Evolutionary conservation across 2,888 invertebrate species (phyloP), one percentile per base, ranked within the genome.

Genomic region (Ophion obscuratus): DNA sequence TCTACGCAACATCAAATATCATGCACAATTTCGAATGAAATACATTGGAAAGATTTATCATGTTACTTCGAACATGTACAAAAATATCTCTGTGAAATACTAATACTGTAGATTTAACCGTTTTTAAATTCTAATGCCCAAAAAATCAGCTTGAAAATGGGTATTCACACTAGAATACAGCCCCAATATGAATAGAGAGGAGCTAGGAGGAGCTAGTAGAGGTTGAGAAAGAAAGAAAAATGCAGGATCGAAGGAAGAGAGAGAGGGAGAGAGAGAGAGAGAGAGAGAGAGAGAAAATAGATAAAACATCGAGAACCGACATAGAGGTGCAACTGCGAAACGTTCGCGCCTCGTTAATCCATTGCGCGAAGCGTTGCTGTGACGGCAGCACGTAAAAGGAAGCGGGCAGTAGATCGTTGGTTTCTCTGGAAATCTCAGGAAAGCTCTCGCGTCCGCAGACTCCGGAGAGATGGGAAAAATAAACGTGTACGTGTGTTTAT

Each of bases 281-380:
- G 47, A 14, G 47, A 17, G 47, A 62, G 11, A 5, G 62, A 10
- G 1, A 24, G 27, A 70, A 11, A 10, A 47, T 2, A 70, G 17
- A 70, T 70, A 70, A 53, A 53, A 64, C 31, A 53, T 66, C 53
- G 59, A 66, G 71, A 73, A 64, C 73, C 77, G 71, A 74, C 77
- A 44, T 68, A 70, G 68, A 81, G 81, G 66, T 77, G 77, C 61
- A 81, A 71, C 76, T 24, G 53, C 47, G 76, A 81, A 84, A 73
- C 77, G 81, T 81, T 84, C 66, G 59, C 84, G 77, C 77, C 81
- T 84, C 81, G 81, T 84, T 77, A 81, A 84, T 77, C 62, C 81
- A 47, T 47, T 67, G 53, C 80, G 36, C 66, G 47, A 24, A 62
- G 74, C 31, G 40, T 17, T 68, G 70, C 36, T 31, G 36, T n/a